Percentiles rank a stretch among this genome's conserved stretches.
phyloP scores from a whole-genome alignment of 1,140 invertebrate species.

The Dermatophagoides farinae region DNA sequence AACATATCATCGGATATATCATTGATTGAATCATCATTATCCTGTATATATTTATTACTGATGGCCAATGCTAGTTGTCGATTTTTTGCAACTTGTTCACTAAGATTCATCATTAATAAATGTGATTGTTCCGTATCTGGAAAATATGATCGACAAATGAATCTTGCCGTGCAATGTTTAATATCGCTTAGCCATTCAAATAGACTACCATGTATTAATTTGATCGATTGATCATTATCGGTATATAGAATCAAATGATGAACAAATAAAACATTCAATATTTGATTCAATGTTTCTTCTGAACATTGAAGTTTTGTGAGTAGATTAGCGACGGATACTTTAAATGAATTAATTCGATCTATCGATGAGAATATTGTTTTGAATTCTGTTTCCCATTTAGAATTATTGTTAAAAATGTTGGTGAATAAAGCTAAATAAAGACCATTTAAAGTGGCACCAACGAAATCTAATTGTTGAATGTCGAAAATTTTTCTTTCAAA shows the following conservation, averaged over 20 bases:
- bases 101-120: neutral
- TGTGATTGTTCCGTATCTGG: neutral
- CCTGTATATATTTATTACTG: neutral
- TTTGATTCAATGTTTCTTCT: neutral
- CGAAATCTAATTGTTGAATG: constrained; percentile 57
- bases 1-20: constrained; percentile 4
- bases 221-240: constrained; percentile 36
- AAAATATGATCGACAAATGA: constrained; percentile 60
- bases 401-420: constrained; percentile 58
- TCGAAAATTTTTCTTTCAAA: constrained; percentile 80
- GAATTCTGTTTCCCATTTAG: constrained; percentile 70
- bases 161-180: constrained; percentile 86
- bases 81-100: no score
- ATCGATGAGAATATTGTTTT: constrained; percentile 51
- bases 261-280: neutral
- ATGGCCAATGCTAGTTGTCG: neutral
- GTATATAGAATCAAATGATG: constrained; percentile 39
- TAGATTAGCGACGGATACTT: constrained; percentile 61
- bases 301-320: constrained; percentile 39
- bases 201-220: constrained; percentile 73
- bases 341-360: constrained; percentile 52
- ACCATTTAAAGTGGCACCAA: constrained; percentile 82
- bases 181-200: constrained; percentile 83
- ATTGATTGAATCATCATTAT: constrained; percentile 5
- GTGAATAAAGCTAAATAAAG: constrained; percentile 87